Percentiles rank a stretch among this genome's conserved stretches.
Conservation (phyloP, 2,797 vertebrate genomes). For the Tapera naevia region DNA sequence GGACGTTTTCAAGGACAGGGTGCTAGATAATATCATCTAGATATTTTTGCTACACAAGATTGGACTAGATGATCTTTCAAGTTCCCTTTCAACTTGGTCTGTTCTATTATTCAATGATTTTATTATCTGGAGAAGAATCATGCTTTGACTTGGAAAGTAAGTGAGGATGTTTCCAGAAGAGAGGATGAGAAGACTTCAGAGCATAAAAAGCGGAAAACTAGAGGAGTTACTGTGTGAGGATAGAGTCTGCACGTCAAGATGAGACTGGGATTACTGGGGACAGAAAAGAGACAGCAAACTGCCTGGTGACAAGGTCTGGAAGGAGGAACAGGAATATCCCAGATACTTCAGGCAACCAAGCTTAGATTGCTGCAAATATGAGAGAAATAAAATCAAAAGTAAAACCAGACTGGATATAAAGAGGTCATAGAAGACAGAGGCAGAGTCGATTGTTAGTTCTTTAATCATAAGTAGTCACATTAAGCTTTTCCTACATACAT, state of each 20-base stretch:
- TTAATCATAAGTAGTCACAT: neutral
- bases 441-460: neutral
- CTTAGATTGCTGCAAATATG: neutral
- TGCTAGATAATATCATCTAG: neutral
- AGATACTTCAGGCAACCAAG: neutral
- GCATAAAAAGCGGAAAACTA: neutral
- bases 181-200: neutral
- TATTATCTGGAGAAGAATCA: neutral
- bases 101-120: neutral
- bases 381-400: neutral
- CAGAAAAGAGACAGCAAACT: neutral
- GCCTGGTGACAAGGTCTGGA: neutral
- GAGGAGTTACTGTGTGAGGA: neutral
- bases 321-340: neutral
- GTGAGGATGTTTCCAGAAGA: neutral
- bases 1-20: neutral
- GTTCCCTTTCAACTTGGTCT: neutral
- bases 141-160: neutral
- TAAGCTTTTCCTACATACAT: neutral
- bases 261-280: rapidly evolving
- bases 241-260: neutral
- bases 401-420: neutral
- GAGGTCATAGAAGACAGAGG: neutral
- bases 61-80: neutral
- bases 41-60: neutral